Percentiles rank a stretch among this genome's conserved stretches.
These are phyloP conservation scores for Lithosia quadra DNA, from an alignment of 2,888 invertebrate species.

Conservation along the genomic window DNA sequence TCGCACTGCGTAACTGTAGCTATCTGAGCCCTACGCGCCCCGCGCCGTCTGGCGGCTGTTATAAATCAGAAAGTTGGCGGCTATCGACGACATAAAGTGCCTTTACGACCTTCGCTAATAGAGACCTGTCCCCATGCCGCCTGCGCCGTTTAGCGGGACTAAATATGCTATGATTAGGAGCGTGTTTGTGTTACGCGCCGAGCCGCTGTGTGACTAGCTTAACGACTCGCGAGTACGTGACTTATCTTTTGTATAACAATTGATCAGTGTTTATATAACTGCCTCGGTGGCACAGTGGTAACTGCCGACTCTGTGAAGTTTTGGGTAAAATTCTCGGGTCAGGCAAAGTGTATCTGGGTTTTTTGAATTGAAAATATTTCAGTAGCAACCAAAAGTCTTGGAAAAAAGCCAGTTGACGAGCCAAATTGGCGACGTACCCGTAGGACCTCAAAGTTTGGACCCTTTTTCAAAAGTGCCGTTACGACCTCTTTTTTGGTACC, in stretches of 20 bases:
- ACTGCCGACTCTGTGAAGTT: background rate
- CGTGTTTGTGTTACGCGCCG: constrained; percentile 2
- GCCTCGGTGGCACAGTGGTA: background rate
- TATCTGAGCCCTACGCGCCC: constrained; percentile 2
- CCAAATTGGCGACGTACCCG: too few species aligned
- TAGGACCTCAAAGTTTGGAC: too few species aligned
- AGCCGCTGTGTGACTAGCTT: constrained; percentile 5
- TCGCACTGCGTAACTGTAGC: constrained; percentile 15
- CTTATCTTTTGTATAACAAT: constrained; percentile 27
- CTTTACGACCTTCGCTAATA: constrained; percentile 66
- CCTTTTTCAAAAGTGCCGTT: too few species aligned
- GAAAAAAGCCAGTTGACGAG: background rate
- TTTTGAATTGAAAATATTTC: background rate
- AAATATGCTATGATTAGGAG: constrained; percentile 14
- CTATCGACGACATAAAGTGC: constrained; percentile 62
- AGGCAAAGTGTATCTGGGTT: background rate
- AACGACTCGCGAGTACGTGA: constrained; percentile 20
- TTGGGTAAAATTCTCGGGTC: background rate
- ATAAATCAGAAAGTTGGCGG: constrained; percentile 70
- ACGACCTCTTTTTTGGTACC: too few species aligned
- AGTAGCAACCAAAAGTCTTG: background rate
- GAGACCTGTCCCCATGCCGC: constrained; percentile 37
- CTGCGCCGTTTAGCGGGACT: constrained; percentile 10
- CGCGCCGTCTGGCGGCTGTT: constrained; percentile 32
- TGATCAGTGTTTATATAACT: background rate